Conservation (phyloP, 2,113 vertebrate species). For the Rhynchomys soricoides region DNA sequence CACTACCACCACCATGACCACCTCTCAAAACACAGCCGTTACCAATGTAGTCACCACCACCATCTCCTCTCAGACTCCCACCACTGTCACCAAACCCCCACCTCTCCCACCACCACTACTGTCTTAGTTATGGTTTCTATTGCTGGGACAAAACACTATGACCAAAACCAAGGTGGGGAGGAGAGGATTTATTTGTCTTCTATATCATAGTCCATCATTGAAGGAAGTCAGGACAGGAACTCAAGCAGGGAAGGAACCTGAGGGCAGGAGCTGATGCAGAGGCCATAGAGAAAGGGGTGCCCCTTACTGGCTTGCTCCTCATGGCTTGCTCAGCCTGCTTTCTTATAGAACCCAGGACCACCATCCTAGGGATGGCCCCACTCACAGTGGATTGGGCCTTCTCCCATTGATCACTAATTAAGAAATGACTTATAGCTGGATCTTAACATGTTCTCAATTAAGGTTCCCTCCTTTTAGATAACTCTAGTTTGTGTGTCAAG, state of each 20-base stretch:
- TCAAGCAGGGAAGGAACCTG: neutral
- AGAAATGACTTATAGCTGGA: neutral
- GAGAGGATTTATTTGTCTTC: neutral
- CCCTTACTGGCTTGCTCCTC: neutral
- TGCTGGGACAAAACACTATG: neutral
- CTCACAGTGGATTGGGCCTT: neutral
- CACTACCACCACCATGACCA: neutral
- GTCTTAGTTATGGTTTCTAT: neutral
- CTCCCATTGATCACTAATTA: neutral
- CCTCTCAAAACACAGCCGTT: neutral
- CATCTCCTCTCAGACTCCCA: neutral
- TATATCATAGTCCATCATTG: neutral
- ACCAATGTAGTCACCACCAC: rapidly evolving
- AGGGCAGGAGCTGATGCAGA: neutral
- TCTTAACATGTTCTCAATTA: neutral
- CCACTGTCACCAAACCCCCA: neutral
- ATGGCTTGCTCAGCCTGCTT: neutral
- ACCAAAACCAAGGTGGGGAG: neutral
- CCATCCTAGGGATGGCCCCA: neutral
- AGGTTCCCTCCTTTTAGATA: neutral
- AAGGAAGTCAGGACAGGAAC: neutral
- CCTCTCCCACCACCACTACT: neutral
- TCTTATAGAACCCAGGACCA: neutral
- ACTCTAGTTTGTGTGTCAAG: neutral
- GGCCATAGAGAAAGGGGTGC: neutral